phyloP scores from a whole-genome alignment of 1,140 invertebrate genomes.

The Lepidurus apus region DNA sequence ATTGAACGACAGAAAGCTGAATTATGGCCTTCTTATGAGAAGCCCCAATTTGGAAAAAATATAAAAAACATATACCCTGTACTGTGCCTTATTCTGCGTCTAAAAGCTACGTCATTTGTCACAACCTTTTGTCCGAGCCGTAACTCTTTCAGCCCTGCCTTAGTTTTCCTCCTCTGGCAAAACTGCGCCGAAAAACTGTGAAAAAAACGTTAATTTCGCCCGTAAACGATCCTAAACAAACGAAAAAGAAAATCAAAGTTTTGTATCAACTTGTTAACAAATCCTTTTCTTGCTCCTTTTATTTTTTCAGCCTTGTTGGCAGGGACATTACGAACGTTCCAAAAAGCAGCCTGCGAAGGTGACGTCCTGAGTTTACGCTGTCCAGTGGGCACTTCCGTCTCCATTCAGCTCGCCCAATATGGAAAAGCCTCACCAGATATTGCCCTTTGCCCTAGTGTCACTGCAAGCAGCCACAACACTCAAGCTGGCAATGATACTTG shows the following conservation, averaged over 20 bases:
- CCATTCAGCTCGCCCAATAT: constrained; percentile 70
- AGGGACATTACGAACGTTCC: constrained; percentile 79
- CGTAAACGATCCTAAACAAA: too few relatives aligned
- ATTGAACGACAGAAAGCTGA: neutral
- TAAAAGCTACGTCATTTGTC: too few relatives aligned
- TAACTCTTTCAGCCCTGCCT: too few relatives aligned
- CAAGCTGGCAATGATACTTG: constrained; percentile 29
- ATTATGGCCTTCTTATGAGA: neutral
- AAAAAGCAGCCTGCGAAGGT: constrained; percentile 78
- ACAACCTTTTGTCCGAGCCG: too few relatives aligned
- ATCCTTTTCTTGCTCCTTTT: constrained; percentile 38
- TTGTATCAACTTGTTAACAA: neutral
- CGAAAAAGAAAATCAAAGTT: too few relatives aligned
- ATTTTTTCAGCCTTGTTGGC: constrained; percentile 67
- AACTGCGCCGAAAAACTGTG: too few relatives aligned
- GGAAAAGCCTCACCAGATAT: constrained; percentile 44
- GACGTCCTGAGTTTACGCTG: constrained; percentile 75
- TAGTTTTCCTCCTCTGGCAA: too few relatives aligned
- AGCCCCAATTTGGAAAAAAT: too few relatives aligned
- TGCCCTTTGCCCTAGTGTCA: constrained; percentile 27
- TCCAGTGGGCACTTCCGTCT: constrained; percentile 77
- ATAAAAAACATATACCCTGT: too few relatives aligned
- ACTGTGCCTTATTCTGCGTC: too few relatives aligned
- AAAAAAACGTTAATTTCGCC: too few relatives aligned
- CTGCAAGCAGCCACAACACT: constrained; percentile 9